A percentile compares a stretch with the other conserved stretches of the same genome.
phyloP scores from a whole-genome alignment of 2,797 vertebrate genomes.

The Parotocinclus haroldoi region DNA sequence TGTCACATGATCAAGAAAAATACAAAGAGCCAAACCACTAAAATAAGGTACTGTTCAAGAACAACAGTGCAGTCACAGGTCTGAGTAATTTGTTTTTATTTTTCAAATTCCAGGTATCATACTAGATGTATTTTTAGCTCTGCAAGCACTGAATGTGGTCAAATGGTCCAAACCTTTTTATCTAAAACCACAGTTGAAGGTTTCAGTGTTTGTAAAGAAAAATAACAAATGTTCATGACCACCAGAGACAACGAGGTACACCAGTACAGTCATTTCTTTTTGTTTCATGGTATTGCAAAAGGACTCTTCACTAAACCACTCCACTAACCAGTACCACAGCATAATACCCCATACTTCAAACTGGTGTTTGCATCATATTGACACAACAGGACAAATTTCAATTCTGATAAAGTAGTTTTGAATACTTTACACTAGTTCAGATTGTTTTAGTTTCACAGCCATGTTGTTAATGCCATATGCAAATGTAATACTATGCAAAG shows the following conservation, averaged over 20 bases:
- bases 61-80: conserved; percentile 61
- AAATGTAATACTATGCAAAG: too few species aligned
- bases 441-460: too few species aligned
- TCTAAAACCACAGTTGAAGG: conserved; percentile 43
- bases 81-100: conserved; percentile 65
- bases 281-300: conserved; percentile 31
- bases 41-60: conserved; percentile 47
- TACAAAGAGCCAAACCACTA: conserved; percentile 55
- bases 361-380: not conserved
- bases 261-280: conserved; percentile 22
- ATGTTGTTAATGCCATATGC: too few species aligned
- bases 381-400: not conserved
- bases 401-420: too few species aligned
- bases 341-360: conserved; percentile 3
- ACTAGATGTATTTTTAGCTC: conserved; percentile 44
- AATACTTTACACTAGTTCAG: too few species aligned
- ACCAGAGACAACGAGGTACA: conserved; percentile 50
- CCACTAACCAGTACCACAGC: not conserved
- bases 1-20: conserved; percentile 51
- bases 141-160: conserved; percentile 56
- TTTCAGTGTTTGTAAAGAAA: conserved; percentile 56
- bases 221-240: conserved; percentile 42
- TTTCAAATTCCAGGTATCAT: conserved; percentile 47
- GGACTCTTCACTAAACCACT: conserved; percentile 14
- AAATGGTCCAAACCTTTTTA: conserved; percentile 46